Conservation (phyloP, 2,113 vertebrate genomes). For the Prionailurus bengalensis region DNA sequence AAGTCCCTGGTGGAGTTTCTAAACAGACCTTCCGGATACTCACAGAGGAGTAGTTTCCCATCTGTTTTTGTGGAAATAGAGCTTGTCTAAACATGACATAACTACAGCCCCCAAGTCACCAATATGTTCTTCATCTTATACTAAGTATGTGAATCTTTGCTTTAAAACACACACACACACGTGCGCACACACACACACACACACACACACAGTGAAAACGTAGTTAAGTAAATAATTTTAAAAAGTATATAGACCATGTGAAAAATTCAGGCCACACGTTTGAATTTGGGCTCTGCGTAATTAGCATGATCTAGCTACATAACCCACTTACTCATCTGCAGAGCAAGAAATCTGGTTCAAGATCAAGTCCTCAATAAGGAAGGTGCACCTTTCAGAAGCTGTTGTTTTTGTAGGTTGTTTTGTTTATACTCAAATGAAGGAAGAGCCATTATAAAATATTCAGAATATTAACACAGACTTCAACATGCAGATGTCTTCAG, state of each 20-base stretch:
- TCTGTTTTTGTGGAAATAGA: slow-evolving; percentile 51
- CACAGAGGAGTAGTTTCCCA: slow-evolving; percentile 49
- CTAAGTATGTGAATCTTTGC: neutral
- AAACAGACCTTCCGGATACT: slow-evolving; percentile 42
- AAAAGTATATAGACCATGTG: neutral
- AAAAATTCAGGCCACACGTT: slow-evolving; percentile 48
- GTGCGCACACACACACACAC: neutral
- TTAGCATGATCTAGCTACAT: neutral
- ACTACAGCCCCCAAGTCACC: neutral
- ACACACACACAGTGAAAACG: neutral
- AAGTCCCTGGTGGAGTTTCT: slow-evolving; percentile 58
- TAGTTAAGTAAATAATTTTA: neutral
- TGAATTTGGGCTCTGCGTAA: slow-evolving; percentile 1
- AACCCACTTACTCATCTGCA: slow-evolving; percentile 32
- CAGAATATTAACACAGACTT: neutral
- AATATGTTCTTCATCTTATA: neutral
- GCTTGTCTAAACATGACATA: neutral
- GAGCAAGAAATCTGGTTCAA: slow-evolving; percentile 50
- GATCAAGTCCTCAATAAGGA: neutral
- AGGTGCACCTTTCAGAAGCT: neutral
- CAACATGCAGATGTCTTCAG: neutral
- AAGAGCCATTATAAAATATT: too few relatives aligned
- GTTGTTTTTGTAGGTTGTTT: neutral
- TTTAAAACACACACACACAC: neutral
- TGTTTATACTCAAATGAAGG: neutral